A percentile compares a stretch with the other conserved stretches of the same genome.
phyloP scores from a whole-genome alignment of 2,888 invertebrate species.

The Melinaea marsaeus region DNA sequence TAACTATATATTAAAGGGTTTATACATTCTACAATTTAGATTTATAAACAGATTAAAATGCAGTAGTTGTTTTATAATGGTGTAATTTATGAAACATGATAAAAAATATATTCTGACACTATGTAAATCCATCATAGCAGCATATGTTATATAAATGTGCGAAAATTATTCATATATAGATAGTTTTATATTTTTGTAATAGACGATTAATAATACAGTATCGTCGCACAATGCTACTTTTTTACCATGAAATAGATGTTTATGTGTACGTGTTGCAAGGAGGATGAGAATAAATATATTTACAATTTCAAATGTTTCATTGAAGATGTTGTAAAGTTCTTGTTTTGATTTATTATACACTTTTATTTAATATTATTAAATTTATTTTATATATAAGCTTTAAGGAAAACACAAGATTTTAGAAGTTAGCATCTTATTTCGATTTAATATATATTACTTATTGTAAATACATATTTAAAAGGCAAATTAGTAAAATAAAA shows the following conservation, averaged over 20 bases:
- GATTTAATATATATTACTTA: too few species aligned
- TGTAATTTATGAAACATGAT: not conserved
- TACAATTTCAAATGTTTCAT: conserved; percentile 15
- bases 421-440: too few species aligned
- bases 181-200: conserved; percentile 35
- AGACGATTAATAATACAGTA: conserved; percentile 7
- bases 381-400: too few species aligned
- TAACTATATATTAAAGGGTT: too few species aligned
- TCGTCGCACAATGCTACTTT: conserved; percentile 17
- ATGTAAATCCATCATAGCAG: not conserved
- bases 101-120: not conserved
- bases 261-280: conserved; percentile 21
- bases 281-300: conserved; percentile 21
- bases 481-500: not conserved
- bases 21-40: too few species aligned
- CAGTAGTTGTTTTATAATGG: not conserved
- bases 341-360: too few species aligned
- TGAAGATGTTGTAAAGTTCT: not conserved
- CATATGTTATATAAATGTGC: not conserved
- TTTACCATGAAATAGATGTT: conserved; percentile 15
- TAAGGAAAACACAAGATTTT: too few species aligned
- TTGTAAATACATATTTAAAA: too few species aligned
- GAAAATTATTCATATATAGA: conserved; percentile 10
- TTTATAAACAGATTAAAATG: too few species aligned
- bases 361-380: too few species aligned